phyloP scores from a whole-genome alignment of 2,113 vertebrate genomes.

The Trochalopteron elliotii region DNA sequence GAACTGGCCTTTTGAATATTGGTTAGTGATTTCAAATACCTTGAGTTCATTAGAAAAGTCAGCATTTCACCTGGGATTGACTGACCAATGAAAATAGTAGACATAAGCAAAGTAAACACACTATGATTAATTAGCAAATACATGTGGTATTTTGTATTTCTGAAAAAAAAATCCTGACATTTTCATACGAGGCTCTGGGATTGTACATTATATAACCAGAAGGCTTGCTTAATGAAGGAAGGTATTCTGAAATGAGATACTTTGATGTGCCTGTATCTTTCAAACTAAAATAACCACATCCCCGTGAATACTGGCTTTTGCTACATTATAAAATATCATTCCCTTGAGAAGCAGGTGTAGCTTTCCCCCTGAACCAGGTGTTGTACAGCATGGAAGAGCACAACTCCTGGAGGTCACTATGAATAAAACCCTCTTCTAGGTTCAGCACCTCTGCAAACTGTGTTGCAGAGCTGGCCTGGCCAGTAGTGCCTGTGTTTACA shows the following conservation, averaged over 20 bases:
- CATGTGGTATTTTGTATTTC: conserved; percentile 3
- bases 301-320: neutral
- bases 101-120: conserved; percentile 25
- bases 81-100: conserved; percentile 4
- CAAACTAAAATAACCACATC: neutral
- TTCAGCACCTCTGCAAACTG: neutral
- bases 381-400: neutral
- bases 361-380: neutral
- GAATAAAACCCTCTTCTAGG: neutral
- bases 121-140: conserved; percentile 46
- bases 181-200: neutral
- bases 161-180: conserved; percentile 22
- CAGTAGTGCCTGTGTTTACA: neutral
- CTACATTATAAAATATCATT: neutral
- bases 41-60: conserved; percentile 49
- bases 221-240: neutral
- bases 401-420: neutral
- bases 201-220: neutral
- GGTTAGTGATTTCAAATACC: conserved; percentile 62
- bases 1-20: conserved; percentile 42
- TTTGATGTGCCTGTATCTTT: neutral
- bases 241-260: neutral
- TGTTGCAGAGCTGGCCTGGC: neutral
- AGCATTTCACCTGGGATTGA: neutral
- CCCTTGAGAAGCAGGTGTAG: neutral